phyloP scores from a whole-genome alignment of 2,113 vertebrate species.

The Pachycephala philippinensis region DNA sequence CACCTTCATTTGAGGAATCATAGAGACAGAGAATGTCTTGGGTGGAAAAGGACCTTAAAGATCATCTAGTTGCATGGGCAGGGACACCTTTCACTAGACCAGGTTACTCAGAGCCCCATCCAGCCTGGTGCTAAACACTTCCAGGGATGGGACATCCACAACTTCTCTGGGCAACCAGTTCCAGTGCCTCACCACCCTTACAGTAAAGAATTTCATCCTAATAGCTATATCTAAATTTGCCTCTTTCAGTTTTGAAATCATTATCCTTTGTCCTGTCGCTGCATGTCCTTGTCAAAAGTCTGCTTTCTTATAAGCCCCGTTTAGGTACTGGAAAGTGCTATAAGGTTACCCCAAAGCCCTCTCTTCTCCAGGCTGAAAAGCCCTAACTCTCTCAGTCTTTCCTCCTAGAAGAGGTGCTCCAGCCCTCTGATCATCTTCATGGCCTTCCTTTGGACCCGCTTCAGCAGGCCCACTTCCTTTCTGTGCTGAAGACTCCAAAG shows the following conservation, averaged over 20 bases:
- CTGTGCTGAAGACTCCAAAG: not conserved
- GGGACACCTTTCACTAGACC: not conserved
- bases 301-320: accelerated
- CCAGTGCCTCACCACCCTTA: not conserved
- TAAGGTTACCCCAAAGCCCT: not conserved
- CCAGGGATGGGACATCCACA: accelerated
- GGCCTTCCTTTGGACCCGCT: not conserved
- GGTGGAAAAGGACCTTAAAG: not conserved
- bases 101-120: not conserved
- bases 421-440: not conserved
- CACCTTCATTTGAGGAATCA: not conserved
- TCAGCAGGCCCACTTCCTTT: not conserved
- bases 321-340: not conserved
- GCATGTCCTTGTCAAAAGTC: not conserved
- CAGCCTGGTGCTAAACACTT: not conserved
- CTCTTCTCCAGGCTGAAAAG: not conserved
- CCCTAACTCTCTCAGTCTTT: not conserved
- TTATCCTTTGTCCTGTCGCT: not conserved
- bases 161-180: not conserved
- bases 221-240: not conserved
- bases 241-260: not conserved
- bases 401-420: not conserved
- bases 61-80: not conserved
- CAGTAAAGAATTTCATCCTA: not conserved
- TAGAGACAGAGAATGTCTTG: not conserved